phyloP scores from a whole-genome alignment of 2,888 invertebrate species.

The Artemia sinica region DNA sequence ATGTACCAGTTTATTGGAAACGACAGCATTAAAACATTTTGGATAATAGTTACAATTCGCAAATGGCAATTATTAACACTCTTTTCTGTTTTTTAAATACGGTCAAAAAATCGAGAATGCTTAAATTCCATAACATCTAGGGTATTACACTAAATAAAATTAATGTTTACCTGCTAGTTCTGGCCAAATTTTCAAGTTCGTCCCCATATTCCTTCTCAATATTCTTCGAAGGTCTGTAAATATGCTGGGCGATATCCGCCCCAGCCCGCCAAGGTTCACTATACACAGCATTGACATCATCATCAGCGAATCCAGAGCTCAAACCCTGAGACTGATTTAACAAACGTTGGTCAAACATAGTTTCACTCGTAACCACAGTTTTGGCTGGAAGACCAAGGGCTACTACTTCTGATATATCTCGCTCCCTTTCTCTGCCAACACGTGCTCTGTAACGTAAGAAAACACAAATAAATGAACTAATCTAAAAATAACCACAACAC shows the following conservation, averaged over 20 bases:
- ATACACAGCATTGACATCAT: conserved; percentile 92
- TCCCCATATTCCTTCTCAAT: conserved; percentile 80
- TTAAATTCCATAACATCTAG: no score
- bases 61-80: no score
- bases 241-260: conserved; percentile 63
- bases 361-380: conserved; percentile 48
- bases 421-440: conserved; percentile 70
- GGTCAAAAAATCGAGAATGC: no score
- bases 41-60: no score
- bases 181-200: conserved; percentile 72
- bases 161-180: conserved; percentile 51
- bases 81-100: no score
- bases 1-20: conserved; percentile 12
- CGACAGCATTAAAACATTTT: not conserved
- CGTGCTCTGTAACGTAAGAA: conserved; percentile 42
- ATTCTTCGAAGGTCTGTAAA: conserved; percentile 73
- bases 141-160: not conserved
- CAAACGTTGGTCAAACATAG: conserved; percentile 81
- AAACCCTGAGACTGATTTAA: conserved; percentile 85
- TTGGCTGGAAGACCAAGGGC: conserved; percentile 87
- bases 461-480: not conserved
- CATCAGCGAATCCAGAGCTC: conserved; percentile 88
- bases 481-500: conserved; percentile 9
- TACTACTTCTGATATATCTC: conserved; percentile 96
- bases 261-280: conserved; percentile 94